Conservation (phyloP, 2,113 vertebrate genomes). For the Chrysemys picta region DNA sequence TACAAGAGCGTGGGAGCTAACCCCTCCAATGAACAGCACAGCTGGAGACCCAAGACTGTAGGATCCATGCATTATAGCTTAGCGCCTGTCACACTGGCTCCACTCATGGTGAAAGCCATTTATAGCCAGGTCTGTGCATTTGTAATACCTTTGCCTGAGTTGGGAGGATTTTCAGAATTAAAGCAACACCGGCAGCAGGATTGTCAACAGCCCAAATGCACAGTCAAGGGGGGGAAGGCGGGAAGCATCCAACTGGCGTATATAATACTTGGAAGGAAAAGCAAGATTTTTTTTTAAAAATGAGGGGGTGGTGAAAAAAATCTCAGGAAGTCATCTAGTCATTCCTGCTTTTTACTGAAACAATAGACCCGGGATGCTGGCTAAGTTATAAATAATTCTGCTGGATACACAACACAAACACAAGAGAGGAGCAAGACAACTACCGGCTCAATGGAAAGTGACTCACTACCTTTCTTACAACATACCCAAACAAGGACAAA, state of each 20-base stretch:
- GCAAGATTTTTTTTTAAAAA: background rate
- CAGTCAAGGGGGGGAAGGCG: slow-evolving; percentile 61
- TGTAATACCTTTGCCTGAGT: background rate
- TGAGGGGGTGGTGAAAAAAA: slow-evolving; percentile 60
- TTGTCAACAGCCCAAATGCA: slow-evolving; percentile 61
- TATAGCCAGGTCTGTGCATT: rapidly evolving
- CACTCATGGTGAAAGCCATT: rapidly evolving
- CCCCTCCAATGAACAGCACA: rapidly evolving
- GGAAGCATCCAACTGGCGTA: slow-evolving; percentile 64
- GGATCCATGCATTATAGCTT: background rate
- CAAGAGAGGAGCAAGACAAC: slow-evolving; percentile 57
- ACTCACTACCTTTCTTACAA: slow-evolving; percentile 60
- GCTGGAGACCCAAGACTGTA: background rate
- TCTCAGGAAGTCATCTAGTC: slow-evolving; percentile 76
- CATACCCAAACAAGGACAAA: slow-evolving; percentile 68
- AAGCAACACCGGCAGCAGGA: slow-evolving; percentile 51
- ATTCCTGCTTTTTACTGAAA: slow-evolving; percentile 72
- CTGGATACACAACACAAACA: slow-evolving; percentile 70
- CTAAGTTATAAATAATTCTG: slow-evolving; percentile 67
- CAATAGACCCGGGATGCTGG: slow-evolving; percentile 73
- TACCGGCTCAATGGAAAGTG: slow-evolving; percentile 53
- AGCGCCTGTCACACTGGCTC: rapidly evolving
- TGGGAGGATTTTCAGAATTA: slow-evolving; percentile 35
- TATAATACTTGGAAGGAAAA: slow-evolving; percentile 77
- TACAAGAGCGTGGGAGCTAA: rapidly evolving